Percentiles rank a stretch among this genome's conserved stretches.
These are phyloP conservation scores for Cynocephalus volans DNA, from an alignment of 2,113 vertebrate species.

Conservation along the genomic window DNA sequence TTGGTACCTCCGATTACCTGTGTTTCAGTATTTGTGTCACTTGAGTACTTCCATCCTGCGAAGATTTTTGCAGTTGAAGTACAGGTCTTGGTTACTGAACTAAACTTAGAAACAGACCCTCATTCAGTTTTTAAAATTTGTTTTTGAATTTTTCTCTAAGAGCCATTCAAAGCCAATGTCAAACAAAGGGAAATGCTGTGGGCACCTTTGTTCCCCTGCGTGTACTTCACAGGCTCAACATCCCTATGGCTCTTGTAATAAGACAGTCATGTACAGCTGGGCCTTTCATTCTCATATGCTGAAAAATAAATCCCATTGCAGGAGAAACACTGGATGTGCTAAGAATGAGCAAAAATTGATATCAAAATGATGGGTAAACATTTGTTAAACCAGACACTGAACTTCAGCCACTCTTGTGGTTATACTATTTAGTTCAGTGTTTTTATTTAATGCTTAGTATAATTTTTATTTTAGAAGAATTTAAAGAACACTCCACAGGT, in stretches of 20 bases:
- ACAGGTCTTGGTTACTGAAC: constrained; percentile 63
- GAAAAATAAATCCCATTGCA: background rate
- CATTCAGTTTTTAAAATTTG: constrained; percentile 46
- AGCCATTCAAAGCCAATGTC: constrained; percentile 67
- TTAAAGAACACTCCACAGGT: constrained; percentile 75
- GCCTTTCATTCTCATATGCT: constrained; percentile 48
- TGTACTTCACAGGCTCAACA: constrained; percentile 45
- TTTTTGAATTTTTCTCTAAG: constrained; percentile 80
- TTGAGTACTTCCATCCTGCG: constrained; percentile 76
- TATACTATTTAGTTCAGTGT: background rate
- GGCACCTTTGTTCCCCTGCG: background rate
- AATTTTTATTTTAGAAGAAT: constrained; percentile 82
- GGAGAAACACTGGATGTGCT: background rate
- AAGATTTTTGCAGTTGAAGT: constrained; percentile 67
- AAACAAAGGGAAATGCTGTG: constrained; percentile 51
- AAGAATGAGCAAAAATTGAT: constrained; percentile 55
- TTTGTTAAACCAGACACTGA: constrained; percentile 52
- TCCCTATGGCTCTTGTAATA: constrained; percentile 68
- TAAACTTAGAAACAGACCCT: constrained; percentile 80
- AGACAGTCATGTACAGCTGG: constrained; percentile 71
- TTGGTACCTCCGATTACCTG: constrained; percentile 80
- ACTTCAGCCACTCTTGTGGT: constrained; percentile 70
- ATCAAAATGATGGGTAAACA: constrained; percentile 30
- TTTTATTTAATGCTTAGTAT: constrained; percentile 73
- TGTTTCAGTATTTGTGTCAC: constrained; percentile 80